phyloP scores from a whole-genome alignment of 2,888 invertebrate species.

The Meteorus colon region DNA sequence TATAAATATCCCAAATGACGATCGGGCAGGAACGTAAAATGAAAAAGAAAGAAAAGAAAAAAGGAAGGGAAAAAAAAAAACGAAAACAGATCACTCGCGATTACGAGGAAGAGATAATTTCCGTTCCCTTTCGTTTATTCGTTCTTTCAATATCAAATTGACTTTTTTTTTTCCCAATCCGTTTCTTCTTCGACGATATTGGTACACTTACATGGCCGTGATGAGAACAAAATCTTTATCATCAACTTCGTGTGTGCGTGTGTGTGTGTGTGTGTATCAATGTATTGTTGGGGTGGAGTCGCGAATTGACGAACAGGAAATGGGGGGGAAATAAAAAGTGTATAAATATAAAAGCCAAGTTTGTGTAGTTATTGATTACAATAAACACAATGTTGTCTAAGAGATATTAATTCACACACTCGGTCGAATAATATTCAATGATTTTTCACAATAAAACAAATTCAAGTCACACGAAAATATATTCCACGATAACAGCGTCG shows the following conservation, averaged over 20 bases:
- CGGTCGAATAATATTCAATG: background rate
- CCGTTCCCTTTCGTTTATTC: background rate
- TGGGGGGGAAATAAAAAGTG: background rate
- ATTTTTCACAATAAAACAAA: background rate
- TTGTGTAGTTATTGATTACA: background rate
- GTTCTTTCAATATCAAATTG: background rate
- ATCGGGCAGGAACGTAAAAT: background rate
- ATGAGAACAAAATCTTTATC: background rate
- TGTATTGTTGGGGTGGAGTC: background rate
- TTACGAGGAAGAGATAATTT: background rate
- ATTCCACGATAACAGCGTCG: background rate
- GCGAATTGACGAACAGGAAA: background rate
- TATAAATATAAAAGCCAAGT: background rate
- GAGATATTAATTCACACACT: background rate
- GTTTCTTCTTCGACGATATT: background rate
- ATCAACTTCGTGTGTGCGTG: background rate
- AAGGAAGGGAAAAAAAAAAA: constrained; percentile 1
- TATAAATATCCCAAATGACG: constrained; percentile 9
- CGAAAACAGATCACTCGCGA: constrained; percentile 32
- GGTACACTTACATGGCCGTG: background rate
- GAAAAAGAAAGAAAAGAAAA: background rate
- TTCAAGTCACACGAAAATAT: background rate
- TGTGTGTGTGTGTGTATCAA: too few species aligned
- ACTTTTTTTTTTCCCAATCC: background rate
- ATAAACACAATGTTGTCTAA: background rate